These are phyloP conservation scores for Carposina sasakii DNA, from an alignment of 1,140 invertebrate species.

Conservation along the genomic window DNA sequence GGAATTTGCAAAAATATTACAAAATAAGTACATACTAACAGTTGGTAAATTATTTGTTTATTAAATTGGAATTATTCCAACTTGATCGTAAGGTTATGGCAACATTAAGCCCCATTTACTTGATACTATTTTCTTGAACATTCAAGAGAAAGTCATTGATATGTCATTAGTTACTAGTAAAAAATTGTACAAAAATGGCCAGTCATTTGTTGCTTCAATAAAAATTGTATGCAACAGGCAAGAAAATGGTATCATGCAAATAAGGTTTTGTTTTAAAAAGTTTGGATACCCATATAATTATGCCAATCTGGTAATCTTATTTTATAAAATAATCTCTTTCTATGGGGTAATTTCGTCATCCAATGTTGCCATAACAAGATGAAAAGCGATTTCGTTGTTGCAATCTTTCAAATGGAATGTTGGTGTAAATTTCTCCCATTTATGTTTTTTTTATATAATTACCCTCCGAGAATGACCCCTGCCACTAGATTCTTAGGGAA, in stretches of 20 bases:
- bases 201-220: no score
- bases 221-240: no score
- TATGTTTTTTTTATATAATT: slow-evolving; percentile 42
- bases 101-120: slow-evolving; percentile 36
- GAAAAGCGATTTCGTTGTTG: slow-evolving; percentile 43
- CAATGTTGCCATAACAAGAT: slow-evolving; percentile 58
- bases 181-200: no score
- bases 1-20: slow-evolving; percentile 16
- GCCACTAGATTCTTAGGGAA: slow-evolving; percentile 59
- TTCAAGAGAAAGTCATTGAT: no score
- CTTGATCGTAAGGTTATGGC: slow-evolving; percentile 62
- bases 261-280: no score
- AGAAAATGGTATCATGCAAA: no score
- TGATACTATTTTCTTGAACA: no score
- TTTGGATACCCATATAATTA: no score
- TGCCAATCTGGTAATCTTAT: no score
- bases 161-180: no score
- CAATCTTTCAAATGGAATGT: slow-evolving; percentile 72
- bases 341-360: no score
- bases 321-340: no score
- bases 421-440: slow-evolving; percentile 67
- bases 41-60: not conserved
- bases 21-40: not conserved
- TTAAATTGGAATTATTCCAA: slow-evolving; percentile 52
- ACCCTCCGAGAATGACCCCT: slow-evolving; percentile 57